Evolutionary conservation across 2,797 vertebrate genomes (phyloP).

Genomic region (Denticeps clupeoides): DNA sequence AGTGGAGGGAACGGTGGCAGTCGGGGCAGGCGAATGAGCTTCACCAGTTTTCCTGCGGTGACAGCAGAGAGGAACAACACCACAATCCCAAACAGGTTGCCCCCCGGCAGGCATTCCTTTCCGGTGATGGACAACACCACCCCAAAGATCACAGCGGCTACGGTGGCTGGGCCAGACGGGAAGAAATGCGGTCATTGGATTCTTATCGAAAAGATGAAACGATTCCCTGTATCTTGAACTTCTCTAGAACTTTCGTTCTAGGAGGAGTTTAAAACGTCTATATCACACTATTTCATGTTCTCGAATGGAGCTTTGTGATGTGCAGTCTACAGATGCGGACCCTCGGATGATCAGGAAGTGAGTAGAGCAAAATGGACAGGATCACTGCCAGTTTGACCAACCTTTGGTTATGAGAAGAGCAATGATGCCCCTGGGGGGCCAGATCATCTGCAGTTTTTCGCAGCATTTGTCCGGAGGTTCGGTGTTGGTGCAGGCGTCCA

Average conservation of each 20-base stretch:
- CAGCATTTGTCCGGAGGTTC: conserved; percentile 52
- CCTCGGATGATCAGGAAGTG: conserved; percentile 3
- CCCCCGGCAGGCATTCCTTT: conserved; percentile 78
- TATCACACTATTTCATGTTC: too few species aligned
- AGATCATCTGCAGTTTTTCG: conserved; percentile 52
- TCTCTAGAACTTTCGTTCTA: too few species aligned
- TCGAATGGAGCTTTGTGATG: too few species aligned
- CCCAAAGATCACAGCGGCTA: conserved; percentile 74
- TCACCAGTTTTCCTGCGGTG: conserved; percentile 74
- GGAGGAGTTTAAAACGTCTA: too few species aligned
- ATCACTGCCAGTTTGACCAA: conserved; percentile 36
- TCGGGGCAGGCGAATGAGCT: conserved; percentile 64
- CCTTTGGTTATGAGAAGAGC: conserved; percentile 72
- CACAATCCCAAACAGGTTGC: conserved; percentile 85
- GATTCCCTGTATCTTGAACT: too few species aligned
- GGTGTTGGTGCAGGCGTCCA: conserved; percentile 60
- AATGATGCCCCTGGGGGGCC: conserved; percentile 71
- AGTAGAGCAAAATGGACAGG: conserved; percentile 31
- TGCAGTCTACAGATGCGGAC: too few species aligned
- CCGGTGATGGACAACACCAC: conserved; percentile 83
- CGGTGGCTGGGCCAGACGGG: conserved; percentile 50
- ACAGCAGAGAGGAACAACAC: conserved; percentile 74
- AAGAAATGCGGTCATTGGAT: too few species aligned
- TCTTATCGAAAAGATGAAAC: too few species aligned
- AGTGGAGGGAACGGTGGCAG: conserved; percentile 85